Conservation (phyloP, 2,888 invertebrate species). For the Catocala fraxini region DNA sequence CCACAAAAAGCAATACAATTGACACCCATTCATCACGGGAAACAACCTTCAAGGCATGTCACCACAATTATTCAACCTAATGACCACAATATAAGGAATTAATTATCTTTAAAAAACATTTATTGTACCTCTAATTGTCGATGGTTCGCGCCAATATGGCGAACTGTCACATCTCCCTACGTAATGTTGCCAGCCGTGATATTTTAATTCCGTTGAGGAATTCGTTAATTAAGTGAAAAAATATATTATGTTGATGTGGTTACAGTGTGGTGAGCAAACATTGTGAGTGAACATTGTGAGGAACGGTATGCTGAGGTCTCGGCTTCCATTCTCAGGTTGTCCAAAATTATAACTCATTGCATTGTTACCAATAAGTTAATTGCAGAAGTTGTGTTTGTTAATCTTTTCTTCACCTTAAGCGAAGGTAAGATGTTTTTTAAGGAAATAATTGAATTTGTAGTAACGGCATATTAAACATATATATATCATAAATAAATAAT, state of each 20-base stretch:
- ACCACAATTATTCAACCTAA: constrained; percentile 62
- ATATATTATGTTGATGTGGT: constrained; percentile 20
- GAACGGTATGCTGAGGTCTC: constrained; percentile 16
- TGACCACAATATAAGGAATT: constrained; percentile 62
- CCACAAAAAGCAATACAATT: constrained; percentile 38
- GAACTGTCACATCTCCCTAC: constrained; percentile 45
- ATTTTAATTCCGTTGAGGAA: constrained; percentile 48
- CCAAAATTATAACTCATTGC: too few species aligned
- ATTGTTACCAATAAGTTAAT: too few species aligned
- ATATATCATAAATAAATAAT: too few species aligned
- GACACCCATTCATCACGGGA: constrained; percentile 51
- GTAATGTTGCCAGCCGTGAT: constrained; percentile 49
- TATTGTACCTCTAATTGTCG: constrained; percentile 65
- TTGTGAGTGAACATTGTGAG: constrained; percentile 1
- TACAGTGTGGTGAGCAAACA: constrained; percentile 15
- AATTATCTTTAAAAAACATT: constrained; percentile 60
- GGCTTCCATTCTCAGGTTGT: constrained; percentile 9
- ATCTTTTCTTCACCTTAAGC: too few species aligned
- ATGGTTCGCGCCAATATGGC: constrained; percentile 52
- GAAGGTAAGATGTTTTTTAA: too few species aligned
- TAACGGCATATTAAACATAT: too few species aligned
- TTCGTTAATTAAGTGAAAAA: constrained; percentile 47
- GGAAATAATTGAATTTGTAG: too few species aligned
- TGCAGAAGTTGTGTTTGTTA: too few species aligned
- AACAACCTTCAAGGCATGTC: constrained; percentile 38